These are phyloP conservation scores for Diabrotica undecimpunctata DNA, from an alignment of 1,140 invertebrate species.

Conservation along the genomic window DNA sequence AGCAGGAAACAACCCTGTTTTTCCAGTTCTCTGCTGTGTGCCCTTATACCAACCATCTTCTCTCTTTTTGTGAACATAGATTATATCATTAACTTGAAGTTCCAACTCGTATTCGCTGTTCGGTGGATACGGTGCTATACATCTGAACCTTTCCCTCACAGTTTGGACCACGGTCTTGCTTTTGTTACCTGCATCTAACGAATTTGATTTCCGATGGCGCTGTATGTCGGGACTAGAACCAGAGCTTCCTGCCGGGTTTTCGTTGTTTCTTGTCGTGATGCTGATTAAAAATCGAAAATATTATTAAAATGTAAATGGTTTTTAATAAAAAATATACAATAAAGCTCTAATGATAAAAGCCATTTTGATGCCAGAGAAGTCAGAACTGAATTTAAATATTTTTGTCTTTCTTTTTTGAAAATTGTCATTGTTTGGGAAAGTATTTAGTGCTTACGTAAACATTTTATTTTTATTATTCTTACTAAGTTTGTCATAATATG, in stretches of 20 bases:
- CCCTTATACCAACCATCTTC: conserved; percentile 97
- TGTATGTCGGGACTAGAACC: conserved; percentile 42
- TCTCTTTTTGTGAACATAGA: conserved; percentile 86
- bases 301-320: too few relatives aligned
- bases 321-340: too few relatives aligned
- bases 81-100: conserved; percentile 84
- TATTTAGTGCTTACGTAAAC: too few relatives aligned
- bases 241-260: conserved; percentile 37
- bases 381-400: too few relatives aligned
- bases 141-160: conserved; percentile 73
- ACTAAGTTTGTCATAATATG: too few relatives aligned
- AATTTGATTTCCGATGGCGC: conserved; percentile 76
- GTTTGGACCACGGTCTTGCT: conserved; percentile 51
- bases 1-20: conserved; percentile 88
- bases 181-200: conserved; percentile 65
- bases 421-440: too few relatives aligned
- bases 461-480: too few relatives aligned
- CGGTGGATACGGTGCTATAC: conserved; percentile 91
- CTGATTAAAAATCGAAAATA: not conserved
- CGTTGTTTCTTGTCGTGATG: conserved; percentile 29
- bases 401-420: too few relatives aligned
- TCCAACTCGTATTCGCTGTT: conserved; percentile 91
- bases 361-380: too few relatives aligned
- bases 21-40: conserved; percentile 81
- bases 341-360: too few relatives aligned